Evolutionary conservation across 1,140 invertebrate genomes (phyloP), one percentile per base, ranked within the genome.

Genomic region (Drosophila nannoptera): DNA sequence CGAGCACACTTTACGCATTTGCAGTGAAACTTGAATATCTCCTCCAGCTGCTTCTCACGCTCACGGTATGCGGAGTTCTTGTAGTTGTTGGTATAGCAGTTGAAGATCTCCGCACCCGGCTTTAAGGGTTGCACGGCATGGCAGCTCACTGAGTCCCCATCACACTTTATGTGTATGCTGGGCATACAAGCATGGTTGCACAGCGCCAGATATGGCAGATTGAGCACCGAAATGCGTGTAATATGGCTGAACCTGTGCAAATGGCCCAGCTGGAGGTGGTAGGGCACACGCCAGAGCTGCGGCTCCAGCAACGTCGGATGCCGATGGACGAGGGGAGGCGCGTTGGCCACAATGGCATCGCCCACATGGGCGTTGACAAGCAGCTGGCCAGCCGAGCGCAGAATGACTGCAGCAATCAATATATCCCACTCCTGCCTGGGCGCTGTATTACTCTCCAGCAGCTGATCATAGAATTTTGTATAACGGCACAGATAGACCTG

Each of bases 101-200:
- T 88, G 32, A 69, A 80, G 14, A 88, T 86, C 46, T 88, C 83
- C 14, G 73, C 75, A 8, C 68, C 68, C 0, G 45, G 8, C 3
- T 9, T 11, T 0, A 88, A 68, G 2, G 65, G 4, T 2, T 7
- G 35, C 3, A 12, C 12, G 0, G 87, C 72, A 54, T 56, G 75
- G 35, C 68, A 72, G n/a, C 53, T 62, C 0, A 76, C 66, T 16
- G 31, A 49, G 5, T 71, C 54, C 0, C 87, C 87, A 32, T 84
- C 76, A 33, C 77, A 82, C 40, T 65, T 59, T 5, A 65, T 74
- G 6, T 54, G 49, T 14, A 88, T 66, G 0, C 67, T 71, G 11
- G 80, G 68, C 0, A 22, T 42, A 58, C 87, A 88, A 35, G 77
- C 14, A 53, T 88, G 87, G 62, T 88, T 88, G 40, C 73, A 87